Base-by-base conservation (phyloP, 1,140 invertebrate species). In the Zaprionus camerounensis region DNA sequence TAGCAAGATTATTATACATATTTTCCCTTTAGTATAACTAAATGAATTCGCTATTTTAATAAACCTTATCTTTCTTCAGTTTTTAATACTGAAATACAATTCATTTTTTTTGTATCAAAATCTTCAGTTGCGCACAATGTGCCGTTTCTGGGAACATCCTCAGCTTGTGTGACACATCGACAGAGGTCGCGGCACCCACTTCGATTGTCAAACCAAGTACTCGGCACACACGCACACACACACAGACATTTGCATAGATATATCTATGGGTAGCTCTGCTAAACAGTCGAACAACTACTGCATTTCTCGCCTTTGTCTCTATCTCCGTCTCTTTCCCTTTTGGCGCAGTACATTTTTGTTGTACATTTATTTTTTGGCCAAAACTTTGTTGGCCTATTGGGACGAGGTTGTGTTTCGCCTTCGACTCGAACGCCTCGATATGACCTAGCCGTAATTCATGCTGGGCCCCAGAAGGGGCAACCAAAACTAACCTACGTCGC, bases 281-380 rank as follows among this genome's bases (percentile, higher is more conserved):
- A 36, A 49, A 15, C 22, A 61, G 56, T 79, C 75, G 66, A 76
- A 65, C 61, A 81, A 64, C 68, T 63, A 59, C 64, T 46, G 81
- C 72, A 66, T 80, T 63, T 67, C 41, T 58, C 24, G 62, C 53
- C 61, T 65, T 49, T 46, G 11, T 58, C 7, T 22, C 38, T 5
- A 12, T 36, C 12, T 55, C 41, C 0, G 0, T 62, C 20, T 20
- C 13, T n/a, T 56, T 77, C 58, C 22, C 24, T 62, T 76, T 71
- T 72, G 73, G 62, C 69, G 80, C 77, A 80, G 68, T 80, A 73
- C 66, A 71, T 46, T 51, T 46, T 78, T 57, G 63, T 49, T 56
- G 58, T 59, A 53, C 71, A 78, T 75, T 84, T 84, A 78, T 84
- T 78, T 74, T 57, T 74, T 44, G 62, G 51, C 63, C 41, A n/a